These are phyloP conservation scores for Drosophila nr. perissopoda DNA, from an alignment of 2,888 invertebrate species.

Conservation along the genomic window DNA sequence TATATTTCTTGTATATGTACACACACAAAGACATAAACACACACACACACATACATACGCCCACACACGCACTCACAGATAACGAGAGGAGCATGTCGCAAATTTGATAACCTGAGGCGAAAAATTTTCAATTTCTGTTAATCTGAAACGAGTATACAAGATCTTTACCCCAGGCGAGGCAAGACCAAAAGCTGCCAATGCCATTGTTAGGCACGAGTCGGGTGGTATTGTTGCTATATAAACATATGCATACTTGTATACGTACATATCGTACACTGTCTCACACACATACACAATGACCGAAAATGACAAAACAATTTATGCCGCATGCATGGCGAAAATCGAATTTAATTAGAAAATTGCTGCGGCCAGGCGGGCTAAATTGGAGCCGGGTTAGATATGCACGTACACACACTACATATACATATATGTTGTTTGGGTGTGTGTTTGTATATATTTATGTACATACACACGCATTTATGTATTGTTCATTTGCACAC, in stretches of 20 bases:
- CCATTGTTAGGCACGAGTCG: conserved; percentile 43
- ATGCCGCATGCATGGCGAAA: conserved; percentile 79
- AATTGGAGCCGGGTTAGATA: conserved; percentile 34
- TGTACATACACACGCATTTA: not conserved
- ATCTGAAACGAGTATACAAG: conserved; percentile 80
- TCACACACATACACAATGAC: conserved; percentile 31
- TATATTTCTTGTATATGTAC: conserved; percentile 52
- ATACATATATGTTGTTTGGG: conserved; percentile 28
- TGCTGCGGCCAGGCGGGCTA: conserved; percentile 61
- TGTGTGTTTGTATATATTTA: not conserved
- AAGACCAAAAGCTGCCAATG: conserved; percentile 54
- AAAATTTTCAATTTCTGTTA: conserved; percentile 81
- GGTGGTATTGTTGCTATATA: conserved; percentile 15
- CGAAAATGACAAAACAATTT: conserved; percentile 79
- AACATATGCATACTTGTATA: conserved; percentile 3
- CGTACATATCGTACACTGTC: conserved; percentile 10
- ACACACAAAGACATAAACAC: conserved; percentile 26
- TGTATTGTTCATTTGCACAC: conserved; percentile 52
- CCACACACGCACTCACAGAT: conserved; percentile 17
- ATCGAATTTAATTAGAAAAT: conserved; percentile 81
- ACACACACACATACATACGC: conserved; percentile 1
- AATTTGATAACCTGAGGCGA: conserved; percentile 57
- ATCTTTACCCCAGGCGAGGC: conserved; percentile 56
- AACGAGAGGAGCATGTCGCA: conserved; percentile 54
- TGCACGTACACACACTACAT: conserved; percentile 55